These are phyloP conservation scores for Branchinecta lynchi DNA, from an alignment of 1,140 invertebrate species.

Conservation along the genomic window DNA sequence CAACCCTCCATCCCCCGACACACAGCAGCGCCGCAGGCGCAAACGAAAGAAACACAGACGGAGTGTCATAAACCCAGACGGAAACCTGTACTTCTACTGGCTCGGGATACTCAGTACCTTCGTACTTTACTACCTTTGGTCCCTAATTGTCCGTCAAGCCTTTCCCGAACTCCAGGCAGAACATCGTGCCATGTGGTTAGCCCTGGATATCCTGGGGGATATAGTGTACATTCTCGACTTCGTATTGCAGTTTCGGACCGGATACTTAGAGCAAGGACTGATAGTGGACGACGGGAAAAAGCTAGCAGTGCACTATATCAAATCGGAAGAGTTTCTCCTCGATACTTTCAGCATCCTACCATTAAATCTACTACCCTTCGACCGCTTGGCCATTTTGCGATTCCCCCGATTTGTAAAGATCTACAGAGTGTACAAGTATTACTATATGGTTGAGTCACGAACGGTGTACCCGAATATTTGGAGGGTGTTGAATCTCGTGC, in stretches of 20 bases:
- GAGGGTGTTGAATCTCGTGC: conserved; percentile 86
- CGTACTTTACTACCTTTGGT: conserved; percentile 90
- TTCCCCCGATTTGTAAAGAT: conserved; percentile 47
- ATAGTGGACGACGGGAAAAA: conserved; percentile 85
- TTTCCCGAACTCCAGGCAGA: conserved; percentile 69
- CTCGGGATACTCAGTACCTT: conserved; percentile 69
- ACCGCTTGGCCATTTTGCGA: conserved; percentile 31
- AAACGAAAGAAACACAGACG: conserved; percentile 46
- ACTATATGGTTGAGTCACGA: conserved; percentile 87
- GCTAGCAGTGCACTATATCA: conserved; percentile 70
- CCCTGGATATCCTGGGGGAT: conserved; percentile 67
- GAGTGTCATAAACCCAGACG: conserved; percentile 85
- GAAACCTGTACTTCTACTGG: conserved; percentile 92
- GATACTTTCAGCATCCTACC: conserved; percentile 69
- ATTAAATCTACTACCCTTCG: conserved; percentile 66
- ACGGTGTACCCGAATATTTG: conserved; percentile 91
- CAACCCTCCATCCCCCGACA: conserved; percentile 2
- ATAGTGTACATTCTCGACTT: conserved; percentile 72
- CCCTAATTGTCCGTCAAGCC: conserved; percentile 80
- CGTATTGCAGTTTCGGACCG: conserved; percentile 75
- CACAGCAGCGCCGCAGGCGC: conserved; percentile 33
- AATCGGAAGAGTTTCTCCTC: conserved; percentile 66
- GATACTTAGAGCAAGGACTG: conserved; percentile 85
- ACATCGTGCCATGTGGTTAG: conserved; percentile 54
- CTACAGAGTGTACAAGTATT: conserved; percentile 77